Base-by-base conservation (phyloP, 2,888 invertebrate species). In the Tridacna crocea region DNA sequence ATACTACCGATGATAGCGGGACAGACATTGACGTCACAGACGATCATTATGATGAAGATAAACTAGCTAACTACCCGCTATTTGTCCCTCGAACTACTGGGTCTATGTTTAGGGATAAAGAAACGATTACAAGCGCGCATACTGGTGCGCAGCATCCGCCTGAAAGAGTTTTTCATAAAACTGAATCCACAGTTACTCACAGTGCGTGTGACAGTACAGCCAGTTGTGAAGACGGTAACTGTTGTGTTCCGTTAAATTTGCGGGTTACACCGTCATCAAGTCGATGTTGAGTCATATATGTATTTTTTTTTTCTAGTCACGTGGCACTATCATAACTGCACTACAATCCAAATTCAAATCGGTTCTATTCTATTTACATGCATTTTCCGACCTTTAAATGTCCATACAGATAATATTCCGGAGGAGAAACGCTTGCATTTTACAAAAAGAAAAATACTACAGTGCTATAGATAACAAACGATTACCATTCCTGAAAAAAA, bases 21-120 rank as follows among this genome's bases (percentile, higher is more conserved):
- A 65, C 79, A 0, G 83, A 82, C 51, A 82, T 83, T 36, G 86
- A 86, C 26, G 80, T 83, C 17, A 77, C 79, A 46, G 82, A 82
- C 22, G 83, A 83, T 46, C 72, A 77, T 46, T 73, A 47, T 63
- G 78, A 77, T 51, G 75, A 58, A 24, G 73, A 73, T 51, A 80
- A 77, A 73, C 15, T 80, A n/a, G 26, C 55, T 22, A 75, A 65
- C 15, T 83, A 83, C 75, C 83, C 83, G 11, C 61, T 80, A 3
- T 83, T 72, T 48, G 70, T 70, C 48, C 70, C 70, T n/a, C 46
- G 70, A 51, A 70, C 22, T 15, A 15, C 70, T 11, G 47, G 51
- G 4, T 48, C 70, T 12, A 51, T 70, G n/a, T 70, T 51, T 70
- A 70, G 15, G 15, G 26, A 51, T 22, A 70, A 51, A 13, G 70